These are phyloP conservation scores for Ursus arctos DNA, from an alignment of 2,113 vertebrate genomes.

Conservation along the genomic window DNA sequence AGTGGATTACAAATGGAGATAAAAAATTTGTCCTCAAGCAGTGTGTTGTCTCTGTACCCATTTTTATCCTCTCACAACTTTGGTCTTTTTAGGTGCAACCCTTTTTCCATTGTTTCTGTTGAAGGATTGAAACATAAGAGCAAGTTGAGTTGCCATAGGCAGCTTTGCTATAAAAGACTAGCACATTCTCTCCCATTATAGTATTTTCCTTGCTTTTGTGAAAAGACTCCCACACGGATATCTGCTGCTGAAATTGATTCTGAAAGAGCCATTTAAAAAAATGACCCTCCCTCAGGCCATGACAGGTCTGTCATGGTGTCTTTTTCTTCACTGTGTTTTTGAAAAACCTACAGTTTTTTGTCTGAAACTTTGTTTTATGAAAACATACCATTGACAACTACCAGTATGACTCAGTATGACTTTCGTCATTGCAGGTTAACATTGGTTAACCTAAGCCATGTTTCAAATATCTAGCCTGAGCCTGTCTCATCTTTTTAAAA, in stretches of 20 bases:
- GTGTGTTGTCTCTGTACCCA: neutral
- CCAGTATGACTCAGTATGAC: neutral
- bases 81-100: neutral
- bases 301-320: neutral
- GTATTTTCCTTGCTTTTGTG: slow-evolving; percentile 43
- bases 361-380: slow-evolving; percentile 6
- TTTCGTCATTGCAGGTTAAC: neutral
- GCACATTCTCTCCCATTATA: neutral
- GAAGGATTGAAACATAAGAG: slow-evolving; percentile 14
- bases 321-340: slow-evolving; percentile 59
- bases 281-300: slow-evolving; percentile 35
- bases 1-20: neutral
- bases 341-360: neutral
- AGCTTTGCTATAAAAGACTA: neutral
- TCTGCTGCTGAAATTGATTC: slow-evolving; percentile 55
- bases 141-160: slow-evolving; percentile 18
- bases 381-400: neutral
- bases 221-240: neutral
- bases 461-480: neutral
- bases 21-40: neutral
- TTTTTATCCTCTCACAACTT: neutral
- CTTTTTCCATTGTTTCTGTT: neutral
- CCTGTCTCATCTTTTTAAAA: neutral
- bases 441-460: neutral
- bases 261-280: slow-evolving; percentile 55